Percentiles rank a stretch among this genome's conserved stretches.
phyloP scores from a whole-genome alignment of 2,113 vertebrate genomes.

The Scolopax mira region DNA sequence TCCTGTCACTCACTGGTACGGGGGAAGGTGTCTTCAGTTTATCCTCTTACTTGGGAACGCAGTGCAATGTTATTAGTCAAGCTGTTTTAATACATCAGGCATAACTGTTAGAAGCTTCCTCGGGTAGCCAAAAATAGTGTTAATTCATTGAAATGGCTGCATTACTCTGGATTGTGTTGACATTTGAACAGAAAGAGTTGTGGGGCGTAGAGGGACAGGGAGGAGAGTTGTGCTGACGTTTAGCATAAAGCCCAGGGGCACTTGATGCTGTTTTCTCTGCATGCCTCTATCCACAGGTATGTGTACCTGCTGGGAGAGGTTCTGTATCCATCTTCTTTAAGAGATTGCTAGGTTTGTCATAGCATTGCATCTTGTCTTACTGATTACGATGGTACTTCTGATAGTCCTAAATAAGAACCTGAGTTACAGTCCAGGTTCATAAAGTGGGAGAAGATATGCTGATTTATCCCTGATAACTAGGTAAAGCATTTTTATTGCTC shows the following conservation, averaged over 20 bases:
- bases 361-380: background rate
- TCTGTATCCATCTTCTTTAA: background rate
- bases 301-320: background rate
- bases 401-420: background rate
- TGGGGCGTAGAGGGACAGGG: background rate
- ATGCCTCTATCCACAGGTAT: background rate
- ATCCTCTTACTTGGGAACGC: background rate
- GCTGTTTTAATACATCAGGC: background rate
- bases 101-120: background rate
- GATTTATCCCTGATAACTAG: background rate
- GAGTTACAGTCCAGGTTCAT: background rate
- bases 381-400: background rate
- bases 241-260: background rate
- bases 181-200: background rate
- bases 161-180: background rate
- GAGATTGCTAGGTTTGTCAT: background rate
- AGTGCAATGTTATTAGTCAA: background rate
- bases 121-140: background rate
- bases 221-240: background rate
- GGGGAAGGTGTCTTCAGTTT: background rate
- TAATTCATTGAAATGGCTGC: background rate
- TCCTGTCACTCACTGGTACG: background rate
- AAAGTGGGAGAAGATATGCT: background rate
- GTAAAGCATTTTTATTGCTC: background rate
- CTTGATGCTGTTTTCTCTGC: background rate